Base-by-base conservation (phyloP, 2,888 invertebrate species). In the Drosophila mimica region DNA sequence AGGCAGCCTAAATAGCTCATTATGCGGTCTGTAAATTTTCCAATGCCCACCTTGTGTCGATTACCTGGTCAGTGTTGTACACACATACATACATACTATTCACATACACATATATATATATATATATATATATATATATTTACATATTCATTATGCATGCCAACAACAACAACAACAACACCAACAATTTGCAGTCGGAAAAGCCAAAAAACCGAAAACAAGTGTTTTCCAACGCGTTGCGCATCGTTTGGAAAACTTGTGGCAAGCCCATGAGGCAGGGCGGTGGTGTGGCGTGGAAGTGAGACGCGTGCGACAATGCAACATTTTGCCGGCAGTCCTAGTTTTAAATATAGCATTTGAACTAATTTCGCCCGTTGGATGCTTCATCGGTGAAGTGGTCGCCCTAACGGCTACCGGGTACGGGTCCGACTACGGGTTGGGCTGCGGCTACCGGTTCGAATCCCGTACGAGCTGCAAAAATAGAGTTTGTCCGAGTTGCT, bases 341-440 rank as follows among this genome's bases (percentile, higher is more conserved):
- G 73, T 88, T 89, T 91, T 91, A 91, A 89, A 88, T 86, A 79
- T 91, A 91, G 91, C 87, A 91, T 92, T 88, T 92, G 91, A 92
- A 91, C 91, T 85, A 91, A 91, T 91, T 92, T 91, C 81, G 79
- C 75, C 68, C 33, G 79, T 66, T 70, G 82, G 82, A 70, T 79
- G 83, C 78, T 83, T 78, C 77, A 63, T 65, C 83, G 79, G 70
- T 66, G 84, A 70, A 83, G 73, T 76, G 80, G 71, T 57, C 69
- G 76, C 46, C 62, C 34, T 54, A 51, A 49, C 70, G 66, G 69
- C 81, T 76, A 67, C 53, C 51, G 65, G 62, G 56, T 40, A n/a
- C 20, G 56, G 13, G 49, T 66, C 40, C 53, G 49, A 38, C 40
- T 58, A 30, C 64, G 72, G 40, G 43, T 40, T 64, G 59, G 81